Base-by-base conservation (phyloP, 2,888 invertebrate species). In the Drosophila limbata region DNA sequence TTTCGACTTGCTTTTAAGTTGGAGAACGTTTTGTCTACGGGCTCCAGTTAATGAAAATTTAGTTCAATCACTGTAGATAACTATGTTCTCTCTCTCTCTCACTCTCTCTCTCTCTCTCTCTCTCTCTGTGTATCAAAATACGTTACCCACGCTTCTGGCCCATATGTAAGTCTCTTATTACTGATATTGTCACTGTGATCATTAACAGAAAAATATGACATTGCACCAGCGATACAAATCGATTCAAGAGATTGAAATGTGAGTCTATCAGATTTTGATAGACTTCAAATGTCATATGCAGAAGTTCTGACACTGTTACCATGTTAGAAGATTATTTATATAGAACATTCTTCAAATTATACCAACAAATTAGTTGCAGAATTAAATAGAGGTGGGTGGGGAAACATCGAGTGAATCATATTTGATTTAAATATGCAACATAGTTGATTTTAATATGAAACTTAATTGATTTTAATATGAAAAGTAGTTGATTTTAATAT, bases 21-120 rank as follows among this genome's bases (percentile, higher is more conserved):
- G 79, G 77, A 77, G 73, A 79, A 74, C 79, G 75, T 79, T 79
- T 79, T 79, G 79, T 79, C 75, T 68, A 73, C 79, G 66, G 73
- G 76, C 77, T 44, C 19, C 69, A 66, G 73, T 77, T 79, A 77
- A 83, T 85, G 71, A 81, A 79, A 79, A 81, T 81, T 80, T 76
- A 71, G 69, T 73, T 81, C 69, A 66, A 69, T 76, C 79, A 74
- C 55, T 70, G 69, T 59, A 25, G 61, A 60, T 76, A 67, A 33
- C 31, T 67, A 47, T 35, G 13, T 19, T n/a, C 64, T 51, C 17
- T 17, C 28, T 42, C 5, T 33, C 19, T 13, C n/a, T 17, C 4
- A 0, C 17, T 35, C 3, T 44, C 15, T 4, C 37, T 11, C 6
- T 15, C 31, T 25, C 10, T 6, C 31, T 4, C 62, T 45, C 21